Evolutionary conservation across 2,888 invertebrate species (phyloP).

Genomic region (Gortyna flavago): DNA sequence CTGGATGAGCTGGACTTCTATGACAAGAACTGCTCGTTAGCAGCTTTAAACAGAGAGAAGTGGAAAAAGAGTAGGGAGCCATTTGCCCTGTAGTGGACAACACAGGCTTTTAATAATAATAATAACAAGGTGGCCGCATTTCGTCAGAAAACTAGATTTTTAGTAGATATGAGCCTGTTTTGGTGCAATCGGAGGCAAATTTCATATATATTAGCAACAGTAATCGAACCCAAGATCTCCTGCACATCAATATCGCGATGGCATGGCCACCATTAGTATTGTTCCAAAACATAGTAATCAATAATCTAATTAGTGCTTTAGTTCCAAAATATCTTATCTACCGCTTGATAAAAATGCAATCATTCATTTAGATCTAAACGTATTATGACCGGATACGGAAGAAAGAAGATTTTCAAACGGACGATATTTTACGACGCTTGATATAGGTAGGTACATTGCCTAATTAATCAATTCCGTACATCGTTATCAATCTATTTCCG

Average conservation of each 20-base stretch:
- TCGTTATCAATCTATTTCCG: constrained; percentile 61
- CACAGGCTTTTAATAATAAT: background rate
- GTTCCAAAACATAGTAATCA: background rate
- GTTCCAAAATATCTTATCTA: constrained; percentile 1
- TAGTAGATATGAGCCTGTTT: background rate
- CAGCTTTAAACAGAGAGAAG: background rate
- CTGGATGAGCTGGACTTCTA: background rate
- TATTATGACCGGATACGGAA: constrained; percentile 26
- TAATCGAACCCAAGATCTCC: background rate
- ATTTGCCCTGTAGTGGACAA: too few relatives aligned
- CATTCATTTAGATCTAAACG: background rate
- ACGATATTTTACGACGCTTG: constrained; percentile 29
- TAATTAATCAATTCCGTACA: constrained; percentile 59
- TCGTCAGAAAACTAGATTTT: background rate
- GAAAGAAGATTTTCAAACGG: constrained; percentile 13
- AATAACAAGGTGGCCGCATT: background rate
- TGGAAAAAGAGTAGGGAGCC: background rate
- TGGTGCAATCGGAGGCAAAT: background rate
- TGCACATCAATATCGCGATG: too few relatives aligned
- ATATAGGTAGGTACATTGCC: constrained; percentile 25
- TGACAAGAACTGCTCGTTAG: background rate
- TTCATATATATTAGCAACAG: background rate
- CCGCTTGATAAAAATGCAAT: background rate
- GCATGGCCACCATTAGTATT: background rate
- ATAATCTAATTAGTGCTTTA: background rate